These are phyloP conservation scores for Drosophila acutilabella DNA, from an alignment of 2,888 invertebrate genomes.

Conservation along the genomic window DNA sequence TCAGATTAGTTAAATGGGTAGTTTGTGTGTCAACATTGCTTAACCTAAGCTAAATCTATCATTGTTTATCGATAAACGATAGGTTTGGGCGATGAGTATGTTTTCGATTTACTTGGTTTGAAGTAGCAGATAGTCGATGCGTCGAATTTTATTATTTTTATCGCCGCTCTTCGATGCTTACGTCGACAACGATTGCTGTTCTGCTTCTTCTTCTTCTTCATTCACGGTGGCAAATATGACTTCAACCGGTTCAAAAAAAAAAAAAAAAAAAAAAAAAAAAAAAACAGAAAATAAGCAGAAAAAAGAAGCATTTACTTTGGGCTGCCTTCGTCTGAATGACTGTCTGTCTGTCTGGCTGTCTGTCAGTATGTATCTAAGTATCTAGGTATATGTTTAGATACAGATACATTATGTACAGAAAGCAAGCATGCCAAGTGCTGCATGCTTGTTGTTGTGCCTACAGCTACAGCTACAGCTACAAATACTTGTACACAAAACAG, in stretches of 20 bases:
- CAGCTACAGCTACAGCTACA: constrained; percentile 32
- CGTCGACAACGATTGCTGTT: constrained; percentile 38
- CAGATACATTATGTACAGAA: constrained; percentile 70
- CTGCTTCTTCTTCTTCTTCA: constrained; percentile 17
- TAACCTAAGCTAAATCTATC: no score
- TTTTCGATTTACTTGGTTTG: no score
- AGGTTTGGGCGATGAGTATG: no score
- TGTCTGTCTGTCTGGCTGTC: background rate
- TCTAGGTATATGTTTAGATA: constrained; percentile 56
- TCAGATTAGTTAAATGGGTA: no score
- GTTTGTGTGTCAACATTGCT: no score
- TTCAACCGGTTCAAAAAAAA: constrained; percentile 69
- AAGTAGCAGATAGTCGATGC: constrained; percentile 27
- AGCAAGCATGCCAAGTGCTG: constrained; percentile 52
- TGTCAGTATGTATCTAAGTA: constrained; percentile 18
- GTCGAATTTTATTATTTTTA: constrained; percentile 19
- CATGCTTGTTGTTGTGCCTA: constrained; percentile 42
- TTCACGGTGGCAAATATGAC: constrained; percentile 72
- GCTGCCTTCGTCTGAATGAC: constrained; percentile 13
- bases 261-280: constrained; percentile 40
- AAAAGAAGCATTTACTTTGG: constrained; percentile 59
- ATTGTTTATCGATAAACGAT: no score
- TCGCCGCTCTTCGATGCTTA: constrained; percentile 45
- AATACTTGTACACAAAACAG: constrained; percentile 36
- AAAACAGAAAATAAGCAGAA: constrained; percentile 11